phyloP scores from a whole-genome alignment of 2,113 vertebrate genomes.

The Lontra canadensis region DNA sequence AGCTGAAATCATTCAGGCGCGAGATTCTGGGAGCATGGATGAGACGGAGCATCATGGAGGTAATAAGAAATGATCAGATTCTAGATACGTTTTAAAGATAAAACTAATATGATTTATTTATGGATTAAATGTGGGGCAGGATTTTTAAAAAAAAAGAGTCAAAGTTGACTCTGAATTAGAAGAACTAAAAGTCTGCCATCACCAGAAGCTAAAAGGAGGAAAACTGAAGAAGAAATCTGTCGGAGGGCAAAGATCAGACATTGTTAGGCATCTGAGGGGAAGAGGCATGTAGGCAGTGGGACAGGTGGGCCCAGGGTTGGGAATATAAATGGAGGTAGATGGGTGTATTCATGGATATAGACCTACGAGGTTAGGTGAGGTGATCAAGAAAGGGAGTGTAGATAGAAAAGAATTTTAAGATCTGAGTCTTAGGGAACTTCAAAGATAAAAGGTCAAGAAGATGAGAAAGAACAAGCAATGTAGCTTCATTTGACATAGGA shows the following conservation, averaged over 20 bases:
- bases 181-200: not conserved
- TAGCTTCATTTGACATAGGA: not conserved
- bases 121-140: not conserved
- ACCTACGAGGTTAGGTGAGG: not conserved
- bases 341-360: not conserved
- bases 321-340: not conserved
- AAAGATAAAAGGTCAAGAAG: not conserved
- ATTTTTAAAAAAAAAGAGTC: not conserved
- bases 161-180: not conserved
- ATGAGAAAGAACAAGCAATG: not conserved
- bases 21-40: not conserved
- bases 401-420: slow-evolving; percentile 1
- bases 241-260: not conserved
- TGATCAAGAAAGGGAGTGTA: not conserved
- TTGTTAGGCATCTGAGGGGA: not conserved
- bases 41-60: not conserved
- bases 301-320: not conserved
- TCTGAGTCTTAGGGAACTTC: not conserved
- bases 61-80: not conserved
- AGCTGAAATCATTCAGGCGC: not conserved
- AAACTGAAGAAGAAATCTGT: not conserved
- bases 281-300: not conserved
- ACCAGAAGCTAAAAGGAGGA: not conserved
- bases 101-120: not conserved
- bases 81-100: not conserved